Evolutionary conservation across 2,888 invertebrate species (phyloP), one percentile per base, ranked within the genome.

Genomic region (Hypena proboscidalis): DNA sequence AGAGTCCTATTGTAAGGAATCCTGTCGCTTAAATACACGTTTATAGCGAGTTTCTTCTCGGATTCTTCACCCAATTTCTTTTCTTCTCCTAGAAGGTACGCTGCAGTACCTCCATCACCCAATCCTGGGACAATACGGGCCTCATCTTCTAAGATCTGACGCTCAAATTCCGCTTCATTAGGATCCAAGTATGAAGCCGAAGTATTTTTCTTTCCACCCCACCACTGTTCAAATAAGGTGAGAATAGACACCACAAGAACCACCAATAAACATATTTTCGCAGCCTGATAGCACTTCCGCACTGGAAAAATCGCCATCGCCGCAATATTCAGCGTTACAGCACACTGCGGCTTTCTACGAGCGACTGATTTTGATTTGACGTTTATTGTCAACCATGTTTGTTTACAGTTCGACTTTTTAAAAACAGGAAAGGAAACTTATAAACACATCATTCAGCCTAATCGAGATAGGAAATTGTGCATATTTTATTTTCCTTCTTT

Each of bases 21-120:
- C 74, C 95, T 94, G 76, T 98, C 96, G 77, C 97, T 98, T 4
- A 98, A 92, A 61, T 97, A 93, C 44, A 97, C 94, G 78, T 98
- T 98, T 56, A 98, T 93, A 1, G 98, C 98, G 59, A 96, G 95
- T 73, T 94, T 95, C 67, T 95, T 94, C 77, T 96, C 93, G 0
- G 95, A 92, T 58, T 93, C 92, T 46, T 96, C 95, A 1, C 95
- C 95, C 73, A 58, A 82, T 23, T 83, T 80, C 67, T 94, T 93
- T 33, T 96, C 96, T 15, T 92, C 87, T 0, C 94, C 95, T 6
- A 90, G 84, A 6, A 97, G 87, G 56, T 88, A 86, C 0, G 95
- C 95, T 0, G 95, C 92, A 7, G 90, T 92, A 0, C 90, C 97
- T 34, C 92, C 90, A 58, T 95, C 94, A 0, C 97, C 97, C 27